These are phyloP conservation scores for Strigamia maritima DNA, from an alignment of 2,888 invertebrate species.

Conservation along the genomic window DNA sequence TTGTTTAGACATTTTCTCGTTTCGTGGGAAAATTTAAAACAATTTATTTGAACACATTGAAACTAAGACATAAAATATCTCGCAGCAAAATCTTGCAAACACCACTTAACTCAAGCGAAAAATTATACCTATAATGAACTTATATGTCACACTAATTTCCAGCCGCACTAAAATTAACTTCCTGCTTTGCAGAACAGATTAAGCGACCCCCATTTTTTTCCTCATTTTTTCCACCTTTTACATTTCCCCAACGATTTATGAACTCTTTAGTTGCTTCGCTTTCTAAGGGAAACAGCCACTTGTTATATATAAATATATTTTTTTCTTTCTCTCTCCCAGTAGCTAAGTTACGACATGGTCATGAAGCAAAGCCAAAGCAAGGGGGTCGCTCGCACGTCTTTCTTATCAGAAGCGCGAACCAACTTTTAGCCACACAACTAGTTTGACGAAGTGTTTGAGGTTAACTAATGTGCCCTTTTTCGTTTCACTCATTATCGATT, in stretches of 20 bases:
- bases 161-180: not conserved
- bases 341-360: conserved; percentile 11
- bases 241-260: not conserved
- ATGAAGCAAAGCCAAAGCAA: not conserved
- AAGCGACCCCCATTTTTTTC: not conserved
- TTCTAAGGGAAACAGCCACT: conserved; percentile 6
- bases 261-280: not conserved
- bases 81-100: not conserved
- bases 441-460: conserved; percentile 13
- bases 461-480: conserved; percentile 16
- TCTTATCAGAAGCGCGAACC: not conserved
- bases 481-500: conserved; percentile 8
- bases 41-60: too few species aligned
- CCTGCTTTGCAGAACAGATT: not conserved
- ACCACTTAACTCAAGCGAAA: not conserved
- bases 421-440: not conserved
- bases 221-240: not conserved
- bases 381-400: conserved; percentile 7
- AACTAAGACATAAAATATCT: too few species aligned
- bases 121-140: not conserved
- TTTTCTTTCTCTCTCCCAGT: not conserved
- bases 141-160: not conserved
- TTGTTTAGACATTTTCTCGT: too few species aligned
- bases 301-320: too few species aligned
- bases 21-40: too few species aligned